Evolutionary conservation across 2,113 vertebrate species (phyloP).

Genomic region (Cervus canadensis): DNA sequence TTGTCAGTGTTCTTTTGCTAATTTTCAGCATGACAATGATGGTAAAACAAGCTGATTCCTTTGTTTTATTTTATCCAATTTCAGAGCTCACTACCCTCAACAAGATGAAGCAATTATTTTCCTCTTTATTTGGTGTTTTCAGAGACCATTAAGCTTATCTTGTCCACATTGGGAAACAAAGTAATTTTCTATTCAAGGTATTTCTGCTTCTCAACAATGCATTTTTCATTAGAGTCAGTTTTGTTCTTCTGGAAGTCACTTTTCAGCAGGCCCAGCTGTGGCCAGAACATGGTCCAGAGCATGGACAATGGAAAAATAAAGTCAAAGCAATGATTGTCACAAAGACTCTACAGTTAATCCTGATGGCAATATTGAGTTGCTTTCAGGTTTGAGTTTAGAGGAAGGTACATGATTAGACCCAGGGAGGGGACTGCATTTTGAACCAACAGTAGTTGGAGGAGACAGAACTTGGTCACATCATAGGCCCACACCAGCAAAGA

Average conservation of each 20-base stretch:
- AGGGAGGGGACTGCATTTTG: background rate
- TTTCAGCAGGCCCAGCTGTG: background rate
- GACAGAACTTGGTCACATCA: too few relatives aligned
- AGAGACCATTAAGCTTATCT: constrained; percentile 67
- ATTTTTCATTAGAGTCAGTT: background rate
- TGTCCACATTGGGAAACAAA: constrained; percentile 54
- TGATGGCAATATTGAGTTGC: fast-evolving
- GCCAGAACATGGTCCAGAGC: background rate
- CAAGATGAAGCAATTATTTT: constrained; percentile 61
- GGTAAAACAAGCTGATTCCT: constrained; percentile 5
- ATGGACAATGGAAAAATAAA: background rate
- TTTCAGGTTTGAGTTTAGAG: background rate
- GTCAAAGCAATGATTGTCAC: background rate
- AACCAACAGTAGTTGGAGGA: background rate
- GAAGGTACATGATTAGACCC: background rate
- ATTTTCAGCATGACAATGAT: background rate
- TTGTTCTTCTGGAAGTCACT: background rate
- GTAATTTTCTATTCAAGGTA: constrained; percentile 42
- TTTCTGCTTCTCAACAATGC: constrained; percentile 1
- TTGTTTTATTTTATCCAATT: constrained; percentile 65
- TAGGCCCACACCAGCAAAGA: background rate
- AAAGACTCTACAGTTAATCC: too few relatives aligned
- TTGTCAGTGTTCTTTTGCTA: background rate
- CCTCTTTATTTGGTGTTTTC: constrained; percentile 62
- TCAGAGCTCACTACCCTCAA: constrained; percentile 63